Conservation (phyloP, 2,888 invertebrate genomes). For the Athetis lepigone region DNA sequence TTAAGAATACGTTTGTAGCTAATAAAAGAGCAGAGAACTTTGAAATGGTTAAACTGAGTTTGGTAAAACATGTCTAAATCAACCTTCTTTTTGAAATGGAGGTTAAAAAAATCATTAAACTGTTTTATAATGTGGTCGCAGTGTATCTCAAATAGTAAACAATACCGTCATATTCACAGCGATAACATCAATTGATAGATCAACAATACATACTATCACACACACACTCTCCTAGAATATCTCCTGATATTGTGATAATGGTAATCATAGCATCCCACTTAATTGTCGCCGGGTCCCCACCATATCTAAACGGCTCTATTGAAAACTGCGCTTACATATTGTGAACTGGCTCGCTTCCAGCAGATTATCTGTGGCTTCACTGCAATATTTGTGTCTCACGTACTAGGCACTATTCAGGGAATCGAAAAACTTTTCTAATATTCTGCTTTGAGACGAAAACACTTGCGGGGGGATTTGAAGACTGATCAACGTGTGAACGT, state of each 20-base stretch:
- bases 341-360: constrained; percentile 87
- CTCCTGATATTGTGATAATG: constrained; percentile 38
- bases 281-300: constrained; percentile 60
- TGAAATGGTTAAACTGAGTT: too few relatives aligned
- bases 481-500: constrained; percentile 64
- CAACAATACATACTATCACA: background rate
- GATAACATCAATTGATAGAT: constrained; percentile 23
- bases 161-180: constrained; percentile 9
- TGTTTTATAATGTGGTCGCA: too few relatives aligned
- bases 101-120: too few relatives aligned
- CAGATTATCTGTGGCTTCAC: constrained; percentile 81
- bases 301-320: constrained; percentile 67
- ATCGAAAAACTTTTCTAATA: constrained; percentile 90
- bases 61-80: too few relatives aligned
- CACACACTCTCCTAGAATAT: constrained; percentile 28
- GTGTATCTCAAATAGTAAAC: too few relatives aligned
- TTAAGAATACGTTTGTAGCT: too few relatives aligned
- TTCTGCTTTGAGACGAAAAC: constrained; percentile 81
- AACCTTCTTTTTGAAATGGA: too few relatives aligned
- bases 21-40: too few relatives aligned
- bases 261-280: constrained; percentile 63
- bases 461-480: constrained; percentile 76
- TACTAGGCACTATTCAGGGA: constrained; percentile 83
- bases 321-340: constrained; percentile 81
- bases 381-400: constrained; percentile 88